Conservation (phyloP, 2,113 vertebrate genomes). For the Embiotoca jacksoni region DNA sequence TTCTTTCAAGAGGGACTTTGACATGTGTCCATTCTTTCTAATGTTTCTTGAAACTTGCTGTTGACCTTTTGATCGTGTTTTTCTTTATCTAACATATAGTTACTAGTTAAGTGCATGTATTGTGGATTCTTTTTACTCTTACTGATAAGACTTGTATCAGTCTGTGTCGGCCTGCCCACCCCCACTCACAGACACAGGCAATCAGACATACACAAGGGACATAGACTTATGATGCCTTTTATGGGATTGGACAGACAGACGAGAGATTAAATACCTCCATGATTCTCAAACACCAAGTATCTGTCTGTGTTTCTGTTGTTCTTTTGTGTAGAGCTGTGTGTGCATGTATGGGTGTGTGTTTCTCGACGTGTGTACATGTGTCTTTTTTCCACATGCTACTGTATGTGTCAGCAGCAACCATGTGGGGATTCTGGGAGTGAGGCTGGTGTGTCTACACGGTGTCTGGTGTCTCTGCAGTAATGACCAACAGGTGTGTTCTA, state of each 20-base stretch:
- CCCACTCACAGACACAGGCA: not conserved
- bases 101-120: not conserved
- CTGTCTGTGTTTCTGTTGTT: constrained; percentile 16
- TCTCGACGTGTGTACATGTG: constrained; percentile 62
- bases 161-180: constrained; percentile 16
- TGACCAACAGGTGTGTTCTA: constrained; percentile 82
- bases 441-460: constrained; percentile 62
- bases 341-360: not conserved
- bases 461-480: constrained; percentile 75
- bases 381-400: constrained; percentile 58
- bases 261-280: constrained; percentile 36
- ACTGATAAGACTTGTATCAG: constrained; percentile 8
- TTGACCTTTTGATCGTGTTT: constrained; percentile 6
- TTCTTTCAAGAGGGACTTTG: not conserved
- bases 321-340: not conserved
- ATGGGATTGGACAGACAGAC: constrained; percentile 38
- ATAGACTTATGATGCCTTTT: constrained; percentile 52
- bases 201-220: constrained; percentile 28
- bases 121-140: not conserved
- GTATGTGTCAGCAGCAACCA: constrained; percentile 56
- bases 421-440: constrained; percentile 55
- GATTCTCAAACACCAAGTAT: constrained; percentile 26
- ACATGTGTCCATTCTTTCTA: not conserved
- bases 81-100: constrained; percentile 3
- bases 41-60: not conserved